Percentiles rank a stretch among this genome's conserved stretches.
Conservation (phyloP, 1,140 invertebrate genomes). For the Cotesia glomerata region DNA sequence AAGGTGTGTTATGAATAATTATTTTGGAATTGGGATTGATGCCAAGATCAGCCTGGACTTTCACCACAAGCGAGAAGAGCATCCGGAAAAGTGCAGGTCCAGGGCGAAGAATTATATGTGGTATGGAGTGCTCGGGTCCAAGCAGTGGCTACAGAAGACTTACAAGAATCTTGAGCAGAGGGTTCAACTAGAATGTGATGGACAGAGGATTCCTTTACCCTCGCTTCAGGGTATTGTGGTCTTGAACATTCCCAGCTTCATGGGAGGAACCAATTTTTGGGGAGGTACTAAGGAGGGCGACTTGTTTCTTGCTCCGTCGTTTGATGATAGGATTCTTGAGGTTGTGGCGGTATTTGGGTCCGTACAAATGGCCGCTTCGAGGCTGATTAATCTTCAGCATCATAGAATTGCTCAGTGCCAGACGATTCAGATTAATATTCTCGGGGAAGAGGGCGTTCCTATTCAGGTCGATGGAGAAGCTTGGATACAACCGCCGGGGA, state of each 20-base stretch:
- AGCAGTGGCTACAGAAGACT: conserved; percentile 88
- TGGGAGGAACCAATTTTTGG: conserved; percentile 99
- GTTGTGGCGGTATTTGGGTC: conserved; percentile 97
- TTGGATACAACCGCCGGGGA: conserved; percentile 96
- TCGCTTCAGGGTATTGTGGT: conserved; percentile 96
- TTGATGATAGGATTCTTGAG: conserved; percentile 92
- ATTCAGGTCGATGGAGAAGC: conserved; percentile 97
- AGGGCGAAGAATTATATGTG: conserved; percentile 97
- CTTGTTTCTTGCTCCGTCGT: conserved; percentile 84
- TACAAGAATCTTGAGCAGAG: conserved; percentile 96
- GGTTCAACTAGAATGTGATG: conserved; percentile 92
- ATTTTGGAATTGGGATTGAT: conserved; percentile 98
- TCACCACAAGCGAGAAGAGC: conserved; percentile 96
- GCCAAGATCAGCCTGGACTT: conserved; percentile 98
- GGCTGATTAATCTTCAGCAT: conserved; percentile 93
- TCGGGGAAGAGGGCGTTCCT: conserved; percentile 87
- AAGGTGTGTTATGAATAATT: conserved; percentile 98
- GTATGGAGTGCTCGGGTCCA: conserved; percentile 94
- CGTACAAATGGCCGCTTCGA: conserved; percentile 95
- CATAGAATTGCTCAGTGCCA: conserved; percentile 97
- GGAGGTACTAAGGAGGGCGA: conserved; percentile 89
- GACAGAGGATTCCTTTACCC: conserved; percentile 88
- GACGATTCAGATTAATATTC: conserved; percentile 92
- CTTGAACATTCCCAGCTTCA: conserved; percentile 95
- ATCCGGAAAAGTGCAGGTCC: conserved; percentile 95